Conservation (phyloP, 2,113 vertebrate genomes). For the Stegostoma tigrinum region DNA sequence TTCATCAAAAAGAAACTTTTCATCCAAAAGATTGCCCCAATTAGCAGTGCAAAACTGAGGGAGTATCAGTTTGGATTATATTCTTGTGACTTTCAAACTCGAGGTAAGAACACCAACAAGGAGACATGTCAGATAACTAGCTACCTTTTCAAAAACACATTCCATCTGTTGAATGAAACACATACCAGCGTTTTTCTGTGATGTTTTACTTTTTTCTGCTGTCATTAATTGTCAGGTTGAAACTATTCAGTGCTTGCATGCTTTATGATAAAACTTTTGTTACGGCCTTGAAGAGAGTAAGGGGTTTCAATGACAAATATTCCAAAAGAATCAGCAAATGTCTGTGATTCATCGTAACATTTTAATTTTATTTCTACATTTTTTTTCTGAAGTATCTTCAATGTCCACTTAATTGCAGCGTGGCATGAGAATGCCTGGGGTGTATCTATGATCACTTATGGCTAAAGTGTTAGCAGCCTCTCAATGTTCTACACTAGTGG, state of each 20-base stretch:
- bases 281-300: not conserved
- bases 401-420: not conserved
- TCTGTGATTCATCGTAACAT: not conserved
- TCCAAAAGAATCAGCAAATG: not conserved
- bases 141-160: not conserved
- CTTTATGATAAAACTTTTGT: not conserved
- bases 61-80: not conserved
- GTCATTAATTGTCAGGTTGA: not conserved
- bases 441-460: not conserved
- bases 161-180: not conserved
- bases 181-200: not conserved
- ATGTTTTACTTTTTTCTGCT: not conserved
- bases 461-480: no score
- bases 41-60: not conserved
- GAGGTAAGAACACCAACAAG: not conserved
- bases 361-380: not conserved
- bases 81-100: not conserved
- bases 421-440: not conserved
- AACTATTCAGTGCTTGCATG: not conserved
- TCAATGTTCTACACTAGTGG: no score
- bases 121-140: not conserved
- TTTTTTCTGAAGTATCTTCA: not conserved
- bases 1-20: not conserved
- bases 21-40: not conserved
- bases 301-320: not conserved